Conservation (phyloP, 2,113 vertebrate genomes). For the Phrynosoma blainvillii region DNA sequence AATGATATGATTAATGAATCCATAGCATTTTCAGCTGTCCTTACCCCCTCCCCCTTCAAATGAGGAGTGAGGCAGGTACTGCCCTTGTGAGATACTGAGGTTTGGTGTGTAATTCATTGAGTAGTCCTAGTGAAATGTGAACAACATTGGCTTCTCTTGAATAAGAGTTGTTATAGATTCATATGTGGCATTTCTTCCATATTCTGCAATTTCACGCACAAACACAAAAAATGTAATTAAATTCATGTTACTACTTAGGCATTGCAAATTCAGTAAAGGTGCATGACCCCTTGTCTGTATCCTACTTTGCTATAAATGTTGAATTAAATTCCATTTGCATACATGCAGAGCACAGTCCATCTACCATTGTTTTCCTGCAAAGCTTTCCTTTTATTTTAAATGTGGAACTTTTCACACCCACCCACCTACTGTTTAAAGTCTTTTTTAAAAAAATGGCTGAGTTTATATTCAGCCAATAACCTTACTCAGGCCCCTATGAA, state of each 20-base stretch:
- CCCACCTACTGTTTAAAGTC: constrained; percentile 1
- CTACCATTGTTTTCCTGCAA: not conserved
- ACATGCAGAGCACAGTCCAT: not conserved
- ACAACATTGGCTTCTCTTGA: not conserved
- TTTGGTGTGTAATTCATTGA: not conserved
- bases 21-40: not conserved
- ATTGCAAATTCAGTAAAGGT: not conserved
- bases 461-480: constrained; percentile 15
- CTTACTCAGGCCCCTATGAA: constrained; percentile 59
- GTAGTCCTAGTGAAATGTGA: not conserved
- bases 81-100: not conserved
- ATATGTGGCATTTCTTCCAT: not conserved
- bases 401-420: not conserved
- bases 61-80: not conserved
- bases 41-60: not conserved
- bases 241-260: not conserved
- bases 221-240: not conserved
- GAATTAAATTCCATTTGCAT: not conserved
- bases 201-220: not conserved
- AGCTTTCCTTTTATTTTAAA: not conserved
- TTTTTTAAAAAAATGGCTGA: not conserved
- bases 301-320: not conserved
- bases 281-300: not conserved
- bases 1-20: not conserved
- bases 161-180: not conserved